These are phyloP conservation scores for Nilaparvata lugens DNA, from an alignment of 1,140 invertebrate species.

Conservation along the genomic window DNA sequence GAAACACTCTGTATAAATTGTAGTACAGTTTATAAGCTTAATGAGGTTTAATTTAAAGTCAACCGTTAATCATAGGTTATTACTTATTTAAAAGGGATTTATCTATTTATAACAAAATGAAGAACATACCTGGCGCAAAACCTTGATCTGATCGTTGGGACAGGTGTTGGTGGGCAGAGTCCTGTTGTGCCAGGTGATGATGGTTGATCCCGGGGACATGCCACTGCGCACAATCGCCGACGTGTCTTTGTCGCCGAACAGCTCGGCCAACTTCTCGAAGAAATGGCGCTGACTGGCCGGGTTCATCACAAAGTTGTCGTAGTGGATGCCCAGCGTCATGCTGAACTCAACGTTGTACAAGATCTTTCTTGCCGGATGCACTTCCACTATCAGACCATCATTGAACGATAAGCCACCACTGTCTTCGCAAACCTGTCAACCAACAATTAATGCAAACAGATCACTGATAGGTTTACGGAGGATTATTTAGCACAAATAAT, in stretches of 20 bases:
- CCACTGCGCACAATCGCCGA: constrained; percentile 55
- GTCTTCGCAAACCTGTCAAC: constrained; percentile 45
- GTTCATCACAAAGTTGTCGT: constrained; percentile 58
- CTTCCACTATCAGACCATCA: constrained; percentile 70
- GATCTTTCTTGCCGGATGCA: constrained; percentile 44
- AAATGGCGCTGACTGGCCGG: constrained; percentile 62
- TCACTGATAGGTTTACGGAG: too few relatives aligned
- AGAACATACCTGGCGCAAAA: constrained; percentile 43
- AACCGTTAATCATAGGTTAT: too few relatives aligned
- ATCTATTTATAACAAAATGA: constrained; percentile 1
- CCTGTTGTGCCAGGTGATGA: constrained; percentile 73
- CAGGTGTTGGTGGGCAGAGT: constrained; percentile 57
- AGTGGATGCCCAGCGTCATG: constrained; percentile 61
- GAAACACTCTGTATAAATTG: too few relatives aligned
- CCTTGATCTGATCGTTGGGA: constrained; percentile 62
- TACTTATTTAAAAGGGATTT: too few relatives aligned
- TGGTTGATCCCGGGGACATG: constrained; percentile 44
- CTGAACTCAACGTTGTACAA: constrained; percentile 61
- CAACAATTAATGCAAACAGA: neutral
- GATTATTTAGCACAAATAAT: too few relatives aligned
- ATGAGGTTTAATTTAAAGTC: constrained; percentile 6
- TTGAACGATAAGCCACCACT: constrained; percentile 56
- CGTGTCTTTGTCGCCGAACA: constrained; percentile 67
- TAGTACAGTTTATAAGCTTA: too few relatives aligned
- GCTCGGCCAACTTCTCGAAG: constrained; percentile 60